Evolutionary conservation across 1,140 invertebrate species (phyloP).

Genomic region (Drosophila sucinea): DNA sequence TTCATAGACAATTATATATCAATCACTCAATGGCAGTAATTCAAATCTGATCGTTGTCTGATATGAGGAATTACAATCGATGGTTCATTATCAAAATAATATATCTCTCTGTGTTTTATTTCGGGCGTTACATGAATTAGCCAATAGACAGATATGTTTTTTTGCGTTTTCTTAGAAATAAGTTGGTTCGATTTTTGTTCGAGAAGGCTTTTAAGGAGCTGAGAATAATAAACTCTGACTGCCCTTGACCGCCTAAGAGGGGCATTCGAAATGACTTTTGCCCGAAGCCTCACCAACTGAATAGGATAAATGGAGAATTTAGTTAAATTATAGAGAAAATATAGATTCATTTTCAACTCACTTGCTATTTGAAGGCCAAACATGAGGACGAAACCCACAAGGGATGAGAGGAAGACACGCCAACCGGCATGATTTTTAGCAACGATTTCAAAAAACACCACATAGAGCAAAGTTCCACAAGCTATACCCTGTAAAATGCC

Average conservation of each 20-base stretch:
- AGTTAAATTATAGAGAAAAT: background rate
- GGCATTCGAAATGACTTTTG: slow-evolving; percentile 42
- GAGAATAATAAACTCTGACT: too few relatives aligned
- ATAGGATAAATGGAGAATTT: background rate
- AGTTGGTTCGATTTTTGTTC: too few relatives aligned
- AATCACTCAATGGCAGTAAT: slow-evolving; percentile 13
- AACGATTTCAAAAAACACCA: slow-evolving; percentile 96
- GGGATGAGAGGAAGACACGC: slow-evolving; percentile 87
- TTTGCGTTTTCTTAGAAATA: too few relatives aligned
- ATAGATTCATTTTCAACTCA: slow-evolving; percentile 85
- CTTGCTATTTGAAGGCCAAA: slow-evolving; percentile 89
- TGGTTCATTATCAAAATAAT: slow-evolving; percentile 10
- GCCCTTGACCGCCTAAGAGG: background rate
- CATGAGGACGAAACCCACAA: slow-evolving; percentile 91
- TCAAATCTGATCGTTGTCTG: slow-evolving; percentile 52
- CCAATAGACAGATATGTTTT: background rate
- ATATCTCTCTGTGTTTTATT: slow-evolving; percentile 2
- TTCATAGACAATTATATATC: slow-evolving; percentile 45
- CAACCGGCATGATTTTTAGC: slow-evolving; percentile 90
- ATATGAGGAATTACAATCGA: slow-evolving; percentile 43
- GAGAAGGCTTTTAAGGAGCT: too few relatives aligned
- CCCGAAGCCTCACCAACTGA: slow-evolving; percentile 60
- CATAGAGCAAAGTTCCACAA: slow-evolving; percentile 92
- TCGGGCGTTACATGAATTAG: slow-evolving; percentile 1
- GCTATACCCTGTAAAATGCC: slow-evolving; percentile 82